Evolutionary conservation across 2,797 vertebrate genomes (phyloP).

Genomic region (Schizopygopsis pylzovi): DNA sequence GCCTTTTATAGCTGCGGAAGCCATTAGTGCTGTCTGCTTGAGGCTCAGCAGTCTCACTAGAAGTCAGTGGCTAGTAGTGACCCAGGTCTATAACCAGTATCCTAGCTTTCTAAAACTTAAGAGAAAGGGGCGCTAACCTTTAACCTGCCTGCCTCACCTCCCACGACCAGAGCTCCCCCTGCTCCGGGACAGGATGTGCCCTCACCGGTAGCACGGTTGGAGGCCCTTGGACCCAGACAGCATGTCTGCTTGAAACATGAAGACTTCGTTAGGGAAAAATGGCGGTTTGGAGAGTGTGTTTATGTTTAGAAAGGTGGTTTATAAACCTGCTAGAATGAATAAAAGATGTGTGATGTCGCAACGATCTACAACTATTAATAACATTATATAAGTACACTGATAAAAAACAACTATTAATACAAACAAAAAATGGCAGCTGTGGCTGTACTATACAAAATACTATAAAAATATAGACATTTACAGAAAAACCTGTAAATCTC

Average conservation of each 20-base stretch:
- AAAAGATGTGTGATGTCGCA: slow-evolving; percentile 32
- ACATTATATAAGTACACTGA: not conserved
- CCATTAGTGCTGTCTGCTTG: slow-evolving; percentile 71
- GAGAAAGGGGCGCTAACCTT: slow-evolving; percentile 72
- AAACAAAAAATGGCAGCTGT: not conserved
- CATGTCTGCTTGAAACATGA: slow-evolving; percentile 66
- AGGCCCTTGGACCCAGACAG: slow-evolving; percentile 78
- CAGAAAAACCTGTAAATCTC: not conserved
- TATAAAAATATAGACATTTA: not conserved
- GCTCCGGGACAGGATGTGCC: slow-evolving; percentile 78
- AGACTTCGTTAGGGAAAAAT: slow-evolving; percentile 32
- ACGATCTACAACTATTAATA: slow-evolving; percentile 6
- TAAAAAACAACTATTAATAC: not conserved
- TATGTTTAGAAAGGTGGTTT: slow-evolving; percentile 35
- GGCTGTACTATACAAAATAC: not conserved
- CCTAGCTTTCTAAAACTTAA: slow-evolving; percentile 81
- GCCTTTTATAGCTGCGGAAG: slow-evolving; percentile 76
- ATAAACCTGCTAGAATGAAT: slow-evolving; percentile 37
- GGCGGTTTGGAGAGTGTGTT: slow-evolving; percentile 45
- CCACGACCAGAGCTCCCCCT: slow-evolving; percentile 64
- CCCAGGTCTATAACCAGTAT: slow-evolving; percentile 58
- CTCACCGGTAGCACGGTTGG: slow-evolving; percentile 69
- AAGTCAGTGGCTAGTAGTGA: slow-evolving; percentile 69
- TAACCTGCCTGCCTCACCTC: slow-evolving; percentile 73
- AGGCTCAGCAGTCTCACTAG: slow-evolving; percentile 69